Evolutionary conservation across 2,888 invertebrate species (phyloP).

Genomic region (Scelioninae gen. 1): DNA sequence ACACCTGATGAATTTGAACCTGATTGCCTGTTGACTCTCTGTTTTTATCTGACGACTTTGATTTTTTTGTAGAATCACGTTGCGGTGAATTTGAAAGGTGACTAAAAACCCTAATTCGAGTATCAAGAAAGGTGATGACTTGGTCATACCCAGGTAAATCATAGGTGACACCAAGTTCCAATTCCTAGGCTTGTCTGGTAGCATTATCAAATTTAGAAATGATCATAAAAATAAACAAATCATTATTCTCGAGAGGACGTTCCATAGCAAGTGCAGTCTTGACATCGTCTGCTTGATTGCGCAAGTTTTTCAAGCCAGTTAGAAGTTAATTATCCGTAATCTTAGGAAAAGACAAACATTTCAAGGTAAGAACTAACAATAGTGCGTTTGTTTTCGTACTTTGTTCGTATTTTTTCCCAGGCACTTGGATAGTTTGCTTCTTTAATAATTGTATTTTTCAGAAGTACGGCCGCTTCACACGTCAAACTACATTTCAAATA

Average conservation of each 20-base stretch:
- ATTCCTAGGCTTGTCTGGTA: constrained; percentile 14
- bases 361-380: constrained; percentile 10
- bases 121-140: not conserved
- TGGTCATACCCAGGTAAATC: constrained; percentile 4
- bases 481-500: constrained; percentile 2
- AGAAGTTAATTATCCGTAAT: not conserved
- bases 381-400: constrained; percentile 10
- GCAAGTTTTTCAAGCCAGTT: not conserved
- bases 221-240: constrained; percentile 33
- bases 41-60: not conserved
- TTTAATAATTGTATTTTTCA: not conserved
- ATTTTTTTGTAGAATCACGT: not conserved
- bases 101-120: not conserved
- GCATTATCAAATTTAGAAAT: constrained; percentile 14
- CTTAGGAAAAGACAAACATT: constrained; percentile 10
- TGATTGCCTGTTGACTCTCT: not conserved
- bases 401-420: not conserved
- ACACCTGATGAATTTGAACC: constrained; percentile 4
- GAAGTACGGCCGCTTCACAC: constrained; percentile 12
- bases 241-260: constrained; percentile 6
- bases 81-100: not conserved
- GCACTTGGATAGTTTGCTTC: not conserved
- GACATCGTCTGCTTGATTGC: constrained; percentile 8
- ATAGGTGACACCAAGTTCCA: constrained; percentile 4
- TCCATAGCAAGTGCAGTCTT: constrained; percentile 1